A percentile compares a stretch with the other conserved stretches of the same genome.
phyloP scores from a whole-genome alignment of 2,888 invertebrate genomes.

The Pheosia tremula region DNA sequence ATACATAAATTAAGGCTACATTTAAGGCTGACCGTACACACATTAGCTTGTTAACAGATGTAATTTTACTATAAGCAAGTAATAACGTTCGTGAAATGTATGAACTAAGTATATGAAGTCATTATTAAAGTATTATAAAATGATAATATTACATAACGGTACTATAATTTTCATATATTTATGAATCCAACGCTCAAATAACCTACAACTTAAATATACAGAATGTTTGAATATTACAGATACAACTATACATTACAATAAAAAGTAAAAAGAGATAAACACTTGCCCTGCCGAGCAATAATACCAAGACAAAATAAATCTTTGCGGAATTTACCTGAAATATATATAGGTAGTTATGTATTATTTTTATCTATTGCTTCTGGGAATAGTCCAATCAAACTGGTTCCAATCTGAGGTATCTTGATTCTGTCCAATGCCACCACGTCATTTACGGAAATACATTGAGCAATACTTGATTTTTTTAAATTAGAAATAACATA shows the following conservation, averaged over 20 bases:
- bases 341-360: slow-evolving; percentile 36
- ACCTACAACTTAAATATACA: slow-evolving; percentile 28
- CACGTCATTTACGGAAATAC: neutral
- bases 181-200: slow-evolving; percentile 31
- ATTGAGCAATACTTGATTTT: neutral
- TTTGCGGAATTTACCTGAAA: slow-evolving; percentile 3
- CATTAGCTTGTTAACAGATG: too few species aligned
- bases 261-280: slow-evolving; percentile 22
- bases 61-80: neutral
- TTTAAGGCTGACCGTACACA: too few species aligned
- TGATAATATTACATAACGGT: slow-evolving; percentile 33
- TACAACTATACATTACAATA: slow-evolving; percentile 31
- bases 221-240: slow-evolving; percentile 29
- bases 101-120: slow-evolving; percentile 28
- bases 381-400: neutral
- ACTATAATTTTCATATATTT: slow-evolving; percentile 30
- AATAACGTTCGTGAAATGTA: neutral
- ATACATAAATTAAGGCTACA: too few species aligned
- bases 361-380: slow-evolving; percentile 6
- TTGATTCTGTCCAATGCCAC: neutral
- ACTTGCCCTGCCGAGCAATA: slow-evolving; percentile 32
- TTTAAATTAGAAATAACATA: slow-evolving; percentile 1
- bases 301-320: slow-evolving; percentile 28
- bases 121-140: slow-evolving; percentile 33
- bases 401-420: neutral